Evolutionary conservation across 2,888 invertebrate genomes (phyloP).

Genomic region (Onthophagus sagittarius): DNA sequence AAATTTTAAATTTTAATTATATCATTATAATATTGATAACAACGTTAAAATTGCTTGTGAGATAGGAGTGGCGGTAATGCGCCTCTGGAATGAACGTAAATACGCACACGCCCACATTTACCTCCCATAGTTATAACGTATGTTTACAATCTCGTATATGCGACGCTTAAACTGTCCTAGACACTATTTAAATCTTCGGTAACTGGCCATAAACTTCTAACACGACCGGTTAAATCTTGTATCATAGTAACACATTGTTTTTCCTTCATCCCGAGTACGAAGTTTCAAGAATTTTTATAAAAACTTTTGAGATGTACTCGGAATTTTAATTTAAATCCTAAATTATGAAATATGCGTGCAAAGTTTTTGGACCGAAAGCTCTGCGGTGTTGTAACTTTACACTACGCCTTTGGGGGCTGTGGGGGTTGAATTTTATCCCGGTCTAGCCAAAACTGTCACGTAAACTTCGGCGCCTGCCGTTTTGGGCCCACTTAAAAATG

Average conservation of each 20-base stretch:
- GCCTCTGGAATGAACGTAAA: background rate
- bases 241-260: background rate
- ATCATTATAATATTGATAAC: background rate
- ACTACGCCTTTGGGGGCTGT: background rate
- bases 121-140: background rate
- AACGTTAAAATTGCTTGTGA: background rate
- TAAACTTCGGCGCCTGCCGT: conserved; percentile 4
- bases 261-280: too few relatives aligned
- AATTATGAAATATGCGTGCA: background rate
- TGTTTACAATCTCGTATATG: background rate
- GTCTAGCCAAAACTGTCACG: conserved; percentile 6
- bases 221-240: background rate
- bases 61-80: background rate
- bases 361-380: background rate
- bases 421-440: background rate
- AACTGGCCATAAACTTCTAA: background rate
- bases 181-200: background rate
- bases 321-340: background rate
- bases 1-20: background rate
- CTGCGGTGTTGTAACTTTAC: background rate
- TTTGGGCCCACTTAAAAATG: conserved; percentile 10
- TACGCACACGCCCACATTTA: background rate
- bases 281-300: background rate
- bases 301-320: background rate
- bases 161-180: background rate